These are phyloP conservation scores for Dynastes tityus DNA, from an alignment of 2,888 invertebrate genomes.

Conservation along the genomic window DNA sequence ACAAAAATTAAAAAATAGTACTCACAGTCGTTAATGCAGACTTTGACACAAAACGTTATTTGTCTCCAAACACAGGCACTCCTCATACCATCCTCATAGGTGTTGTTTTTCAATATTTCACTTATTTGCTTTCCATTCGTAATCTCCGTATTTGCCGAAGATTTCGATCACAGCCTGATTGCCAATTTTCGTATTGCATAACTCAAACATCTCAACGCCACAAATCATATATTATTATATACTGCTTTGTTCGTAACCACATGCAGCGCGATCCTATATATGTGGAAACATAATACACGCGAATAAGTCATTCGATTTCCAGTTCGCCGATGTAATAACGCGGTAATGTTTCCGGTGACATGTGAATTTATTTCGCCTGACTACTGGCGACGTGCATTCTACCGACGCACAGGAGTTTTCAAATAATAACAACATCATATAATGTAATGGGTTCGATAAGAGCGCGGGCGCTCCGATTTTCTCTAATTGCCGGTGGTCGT, in stretches of 20 bases:
- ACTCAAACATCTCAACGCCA: constrained; percentile 14
- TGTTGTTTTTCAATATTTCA: no score
- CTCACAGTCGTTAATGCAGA: no score
- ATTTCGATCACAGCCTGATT: neutral
- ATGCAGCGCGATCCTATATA: neutral
- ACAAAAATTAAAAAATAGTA: no score
- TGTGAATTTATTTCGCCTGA: constrained; percentile 26
- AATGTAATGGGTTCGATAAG: constrained; percentile 26
- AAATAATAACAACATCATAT: constrained; percentile 30
- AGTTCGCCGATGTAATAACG: constrained; percentile 34
- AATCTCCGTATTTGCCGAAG: neutral
- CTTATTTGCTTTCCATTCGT: no score
- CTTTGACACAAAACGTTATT: no score
- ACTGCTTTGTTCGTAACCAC: neutral
- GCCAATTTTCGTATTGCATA: constrained; percentile 21
- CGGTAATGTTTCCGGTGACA: constrained; percentile 41
- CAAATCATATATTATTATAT: constrained; percentile 29
- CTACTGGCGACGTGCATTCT: constrained; percentile 10
- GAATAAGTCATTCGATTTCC: constrained; percentile 43
- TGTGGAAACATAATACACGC: constrained; percentile 31
- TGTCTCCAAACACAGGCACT: no score
- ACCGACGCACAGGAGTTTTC: constrained; percentile 13
- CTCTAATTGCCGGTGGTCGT: constrained; percentile 25
- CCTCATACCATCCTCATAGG: no score
- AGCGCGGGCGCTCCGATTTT: constrained; percentile 10